phyloP scores from a whole-genome alignment of 2,113 vertebrate species.

The Agelaius tricolor region DNA sequence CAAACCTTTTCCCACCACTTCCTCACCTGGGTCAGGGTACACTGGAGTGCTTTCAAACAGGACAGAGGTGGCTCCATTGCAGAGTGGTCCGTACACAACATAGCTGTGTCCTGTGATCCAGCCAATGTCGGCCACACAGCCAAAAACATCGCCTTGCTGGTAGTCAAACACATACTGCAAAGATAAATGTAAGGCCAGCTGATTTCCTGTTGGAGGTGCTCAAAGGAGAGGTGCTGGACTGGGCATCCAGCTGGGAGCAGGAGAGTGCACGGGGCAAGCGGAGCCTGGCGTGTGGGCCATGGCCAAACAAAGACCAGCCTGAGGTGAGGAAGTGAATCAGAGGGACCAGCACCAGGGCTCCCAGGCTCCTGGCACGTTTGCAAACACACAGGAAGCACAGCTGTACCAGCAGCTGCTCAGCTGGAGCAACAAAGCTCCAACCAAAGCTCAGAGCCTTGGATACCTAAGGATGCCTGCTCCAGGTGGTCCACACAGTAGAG shows the following conservation, averaged over 20 bases:
- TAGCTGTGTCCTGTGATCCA: conserved; percentile 96
- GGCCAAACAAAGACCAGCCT: not conserved
- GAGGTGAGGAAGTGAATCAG: not conserved
- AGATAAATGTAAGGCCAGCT: conserved; percentile 31
- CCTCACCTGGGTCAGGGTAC: conserved; percentile 90
- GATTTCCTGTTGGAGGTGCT: not conserved
- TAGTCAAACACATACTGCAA: conserved; percentile 89
- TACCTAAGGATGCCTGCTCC: not conserved
- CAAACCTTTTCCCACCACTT: not conserved
- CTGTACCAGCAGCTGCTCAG: not conserved
- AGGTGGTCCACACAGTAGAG: not conserved
- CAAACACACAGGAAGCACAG: not conserved
- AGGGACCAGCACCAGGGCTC: not conserved
- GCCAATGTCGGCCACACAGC: conserved; percentile 92
- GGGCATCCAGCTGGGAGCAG: not conserved
- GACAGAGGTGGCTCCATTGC: conserved; percentile 89
- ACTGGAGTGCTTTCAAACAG: conserved; percentile 93
- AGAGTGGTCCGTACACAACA: conserved; percentile 91
- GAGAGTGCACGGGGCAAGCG: accelerated
- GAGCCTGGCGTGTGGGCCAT: not conserved
- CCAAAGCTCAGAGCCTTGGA: not conserved
- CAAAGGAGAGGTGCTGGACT: not conserved
- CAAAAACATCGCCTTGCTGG: conserved; percentile 85
- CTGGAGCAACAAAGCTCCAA: not conserved
- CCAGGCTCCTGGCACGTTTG: not conserved